Evolutionary conservation across 2,113 vertebrate genomes (phyloP).

Genomic region (Dolichotis patagonum): DNA sequence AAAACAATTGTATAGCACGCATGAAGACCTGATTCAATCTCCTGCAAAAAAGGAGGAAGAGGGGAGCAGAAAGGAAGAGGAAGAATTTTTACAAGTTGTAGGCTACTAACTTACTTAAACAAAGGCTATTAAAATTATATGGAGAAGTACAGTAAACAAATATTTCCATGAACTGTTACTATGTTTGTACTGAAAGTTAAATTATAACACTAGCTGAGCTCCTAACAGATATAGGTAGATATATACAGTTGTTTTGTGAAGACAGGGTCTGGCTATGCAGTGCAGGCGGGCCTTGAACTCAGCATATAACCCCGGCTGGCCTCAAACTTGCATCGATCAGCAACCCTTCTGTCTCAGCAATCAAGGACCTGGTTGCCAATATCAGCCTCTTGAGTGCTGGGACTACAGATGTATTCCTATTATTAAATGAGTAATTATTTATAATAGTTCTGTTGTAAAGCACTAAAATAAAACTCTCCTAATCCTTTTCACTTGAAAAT

Average conservation of each 20-base stretch:
- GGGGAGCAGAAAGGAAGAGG: no score
- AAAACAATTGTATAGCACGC: background rate
- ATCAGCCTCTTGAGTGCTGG: background rate
- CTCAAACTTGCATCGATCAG: background rate
- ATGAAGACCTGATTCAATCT: no score
- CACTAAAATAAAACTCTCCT: background rate
- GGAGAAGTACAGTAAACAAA: background rate
- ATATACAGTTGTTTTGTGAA: no score
- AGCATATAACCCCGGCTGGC: background rate
- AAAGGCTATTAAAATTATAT: background rate
- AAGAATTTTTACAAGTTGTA: background rate
- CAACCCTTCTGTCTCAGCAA: background rate
- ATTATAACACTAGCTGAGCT: background rate
- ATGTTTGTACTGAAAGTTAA: constrained; percentile 16
- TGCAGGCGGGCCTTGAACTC: background rate
- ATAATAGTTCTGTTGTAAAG: constrained; percentile 4
- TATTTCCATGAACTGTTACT: constrained; percentile 39
- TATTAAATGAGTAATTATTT: background rate
- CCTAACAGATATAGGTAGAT: background rate
- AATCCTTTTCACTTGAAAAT: constrained; percentile 39
- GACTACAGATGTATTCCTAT: background rate
- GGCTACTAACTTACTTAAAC: constrained; percentile 22
- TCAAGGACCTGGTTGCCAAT: no score
- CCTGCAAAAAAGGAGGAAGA: background rate
- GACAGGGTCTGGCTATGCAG: background rate